These are phyloP conservation scores for Epiblema foenella DNA, from an alignment of 2,888 invertebrate genomes.

Conservation along the genomic window DNA sequence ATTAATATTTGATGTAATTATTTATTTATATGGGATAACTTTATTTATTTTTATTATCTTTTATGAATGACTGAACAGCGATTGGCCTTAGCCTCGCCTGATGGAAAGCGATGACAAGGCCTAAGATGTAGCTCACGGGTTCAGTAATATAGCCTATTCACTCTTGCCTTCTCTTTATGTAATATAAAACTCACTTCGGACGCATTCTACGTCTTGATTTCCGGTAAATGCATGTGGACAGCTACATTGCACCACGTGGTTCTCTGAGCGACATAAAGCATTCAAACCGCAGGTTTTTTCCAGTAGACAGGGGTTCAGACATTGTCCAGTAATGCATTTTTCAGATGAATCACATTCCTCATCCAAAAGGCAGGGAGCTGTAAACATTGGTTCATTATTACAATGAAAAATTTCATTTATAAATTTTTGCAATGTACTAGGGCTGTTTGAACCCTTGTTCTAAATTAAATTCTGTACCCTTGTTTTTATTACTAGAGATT, in stretches of 20 bases:
- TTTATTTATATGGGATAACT: not conserved
- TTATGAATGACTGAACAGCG: too few relatives aligned
- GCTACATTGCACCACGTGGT: slow-evolving; percentile 91
- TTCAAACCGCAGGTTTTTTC: slow-evolving; percentile 93
- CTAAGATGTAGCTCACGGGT: too few relatives aligned
- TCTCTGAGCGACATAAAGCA: slow-evolving; percentile 89
- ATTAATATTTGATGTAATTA: too few relatives aligned
- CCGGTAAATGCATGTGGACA: slow-evolving; percentile 95
- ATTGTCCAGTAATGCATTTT: slow-evolving; percentile 92
- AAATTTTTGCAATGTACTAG: not conserved
- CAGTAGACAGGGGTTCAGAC: slow-evolving; percentile 91
- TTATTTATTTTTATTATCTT: too few relatives aligned
- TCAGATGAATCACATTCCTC: slow-evolving; percentile 92
- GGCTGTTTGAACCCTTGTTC: too few relatives aligned
- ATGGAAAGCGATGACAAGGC: too few relatives aligned
- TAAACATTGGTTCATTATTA: slow-evolving; percentile 49
- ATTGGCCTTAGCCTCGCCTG: too few relatives aligned
- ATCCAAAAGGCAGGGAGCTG: slow-evolving; percentile 91
- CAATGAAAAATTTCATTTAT: not conserved
- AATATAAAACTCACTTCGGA: slow-evolving; percentile 87
- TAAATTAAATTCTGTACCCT: too few relatives aligned
- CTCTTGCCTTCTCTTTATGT: too few relatives aligned
- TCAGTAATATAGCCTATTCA: too few relatives aligned
- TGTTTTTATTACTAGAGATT: too few relatives aligned
- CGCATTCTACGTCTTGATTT: slow-evolving; percentile 92